phyloP scores from a whole-genome alignment of 2,113 vertebrate genomes.

The Mormyrus iriodes region DNA sequence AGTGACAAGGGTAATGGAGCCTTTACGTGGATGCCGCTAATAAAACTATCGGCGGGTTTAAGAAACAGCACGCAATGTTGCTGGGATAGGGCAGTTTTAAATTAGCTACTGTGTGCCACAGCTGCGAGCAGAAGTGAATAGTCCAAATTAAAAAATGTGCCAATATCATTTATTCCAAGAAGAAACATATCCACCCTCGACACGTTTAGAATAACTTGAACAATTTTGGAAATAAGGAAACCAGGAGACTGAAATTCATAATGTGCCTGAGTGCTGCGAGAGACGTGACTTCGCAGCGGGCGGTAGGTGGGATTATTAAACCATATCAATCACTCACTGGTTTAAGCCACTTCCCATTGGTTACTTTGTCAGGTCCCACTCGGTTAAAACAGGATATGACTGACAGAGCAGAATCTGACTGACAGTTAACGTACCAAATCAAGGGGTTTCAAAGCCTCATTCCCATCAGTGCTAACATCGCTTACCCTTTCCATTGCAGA shows the following conservation, averaged over 20 bases:
- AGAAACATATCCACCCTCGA: background rate
- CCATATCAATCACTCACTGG: background rate
- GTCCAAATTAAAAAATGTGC: background rate
- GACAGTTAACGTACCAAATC: background rate
- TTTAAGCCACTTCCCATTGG: background rate
- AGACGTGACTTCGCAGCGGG: background rate
- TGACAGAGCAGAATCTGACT: background rate
- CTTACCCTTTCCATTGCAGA: slow-evolving; percentile 41
- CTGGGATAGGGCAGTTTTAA: background rate
- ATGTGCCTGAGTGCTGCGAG: background rate
- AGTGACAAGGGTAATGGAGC: background rate
- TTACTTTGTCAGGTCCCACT: background rate
- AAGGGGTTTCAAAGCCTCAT: background rate
- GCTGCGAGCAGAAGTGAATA: background rate
- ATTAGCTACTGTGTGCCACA: background rate
- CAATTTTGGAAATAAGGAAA: background rate
- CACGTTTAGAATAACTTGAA: background rate
- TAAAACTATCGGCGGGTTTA: background rate
- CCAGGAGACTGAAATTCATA: background rate
- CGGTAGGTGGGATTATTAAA: background rate
- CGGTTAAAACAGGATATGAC: background rate
- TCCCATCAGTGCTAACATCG: background rate
- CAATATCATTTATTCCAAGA: background rate
- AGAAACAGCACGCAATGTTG: background rate
- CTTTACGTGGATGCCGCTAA: background rate